Percentiles rank a stretch among this genome's conserved stretches.
phyloP scores from a whole-genome alignment of 1,140 invertebrate genomes.

The Drosophila nigrodunni region DNA sequence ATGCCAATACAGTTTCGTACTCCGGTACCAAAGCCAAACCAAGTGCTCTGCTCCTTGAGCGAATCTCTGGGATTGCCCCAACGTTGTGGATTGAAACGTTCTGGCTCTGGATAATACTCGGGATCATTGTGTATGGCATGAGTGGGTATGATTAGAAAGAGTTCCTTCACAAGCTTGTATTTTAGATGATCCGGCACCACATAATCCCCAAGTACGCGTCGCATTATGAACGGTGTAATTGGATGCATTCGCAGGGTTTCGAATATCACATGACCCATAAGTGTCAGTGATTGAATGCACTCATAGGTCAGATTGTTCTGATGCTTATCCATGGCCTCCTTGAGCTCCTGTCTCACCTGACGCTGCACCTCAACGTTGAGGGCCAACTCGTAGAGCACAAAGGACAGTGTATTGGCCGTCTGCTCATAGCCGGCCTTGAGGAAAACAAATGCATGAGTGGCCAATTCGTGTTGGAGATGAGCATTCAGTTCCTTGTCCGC shows the following conservation, averaged over 20 bases:
- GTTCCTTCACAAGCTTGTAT: slow-evolving; percentile 79
- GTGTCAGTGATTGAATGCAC: slow-evolving; percentile 86
- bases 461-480: slow-evolving; percentile 75
- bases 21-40: slow-evolving; percentile 87
- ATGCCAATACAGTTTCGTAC: slow-evolving; percentile 85
- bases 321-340: slow-evolving; percentile 72
- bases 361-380: slow-evolving; percentile 85
- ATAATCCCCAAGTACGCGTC: slow-evolving; percentile 83
- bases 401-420: slow-evolving; percentile 85
- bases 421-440: slow-evolving; percentile 89
- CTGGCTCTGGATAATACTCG: slow-evolving; percentile 87
- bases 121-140: slow-evolving; percentile 84
- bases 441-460: slow-evolving; percentile 87
- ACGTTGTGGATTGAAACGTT: slow-evolving; percentile 88
- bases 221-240: slow-evolving; percentile 84
- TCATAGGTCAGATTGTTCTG: slow-evolving; percentile 84
- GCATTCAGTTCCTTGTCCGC: slow-evolving; percentile 60
- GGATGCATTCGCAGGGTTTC: slow-evolving; percentile 87
- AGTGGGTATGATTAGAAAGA: slow-evolving; percentile 80
- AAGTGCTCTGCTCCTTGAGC: slow-evolving; percentile 85
- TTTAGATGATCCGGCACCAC: slow-evolving; percentile 84
- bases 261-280: slow-evolving; percentile 86
- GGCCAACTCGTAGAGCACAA: slow-evolving; percentile 86
- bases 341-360: slow-evolving; percentile 85
- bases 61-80: slow-evolving; percentile 86